phyloP scores from a whole-genome alignment of 64 coral and sea anemone genomes.

The Cladopsammia gracilis region DNA sequence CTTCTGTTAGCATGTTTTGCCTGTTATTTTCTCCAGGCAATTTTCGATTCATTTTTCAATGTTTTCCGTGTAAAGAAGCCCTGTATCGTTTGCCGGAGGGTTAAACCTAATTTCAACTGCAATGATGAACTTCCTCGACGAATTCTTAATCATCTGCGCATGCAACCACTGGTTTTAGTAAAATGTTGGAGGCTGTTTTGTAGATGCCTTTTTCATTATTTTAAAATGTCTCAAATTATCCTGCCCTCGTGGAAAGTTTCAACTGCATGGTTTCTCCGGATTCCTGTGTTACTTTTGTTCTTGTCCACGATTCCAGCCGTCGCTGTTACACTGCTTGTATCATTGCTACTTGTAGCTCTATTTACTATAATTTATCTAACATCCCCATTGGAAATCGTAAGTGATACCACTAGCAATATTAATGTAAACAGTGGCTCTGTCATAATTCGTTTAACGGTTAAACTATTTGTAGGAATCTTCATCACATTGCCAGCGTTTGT shows the following conservation, averaged over 20 bases:
- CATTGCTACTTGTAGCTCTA: neutral
- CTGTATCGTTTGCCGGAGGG: neutral
- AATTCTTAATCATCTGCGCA: neutral
- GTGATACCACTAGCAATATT: neutral
- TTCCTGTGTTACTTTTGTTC: neutral
- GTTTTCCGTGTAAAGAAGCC: neutral
- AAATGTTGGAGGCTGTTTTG: neutral
- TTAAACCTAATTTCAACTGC: neutral
- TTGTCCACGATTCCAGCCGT: neutral
- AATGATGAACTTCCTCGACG: neutral
- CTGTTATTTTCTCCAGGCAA: neutral
- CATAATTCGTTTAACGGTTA: neutral
- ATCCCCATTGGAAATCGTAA: neutral
- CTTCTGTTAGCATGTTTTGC: neutral
- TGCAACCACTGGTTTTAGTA: neutral
- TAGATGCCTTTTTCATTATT: neutral
- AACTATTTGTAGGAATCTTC: neutral
- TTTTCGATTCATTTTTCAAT: slow-evolving; percentile 9
- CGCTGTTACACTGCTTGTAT: neutral
- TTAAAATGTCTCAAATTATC: neutral
- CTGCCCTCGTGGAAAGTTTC: neutral
- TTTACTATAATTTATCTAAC: neutral
- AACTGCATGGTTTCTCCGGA: neutral
- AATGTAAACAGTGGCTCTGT: neutral
- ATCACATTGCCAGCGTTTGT: neutral